Percentiles rank a stretch among this genome's conserved stretches.
Evolutionary conservation across 2,113 vertebrate species (phyloP).

Genomic region (Chaetodon auriga): DNA sequence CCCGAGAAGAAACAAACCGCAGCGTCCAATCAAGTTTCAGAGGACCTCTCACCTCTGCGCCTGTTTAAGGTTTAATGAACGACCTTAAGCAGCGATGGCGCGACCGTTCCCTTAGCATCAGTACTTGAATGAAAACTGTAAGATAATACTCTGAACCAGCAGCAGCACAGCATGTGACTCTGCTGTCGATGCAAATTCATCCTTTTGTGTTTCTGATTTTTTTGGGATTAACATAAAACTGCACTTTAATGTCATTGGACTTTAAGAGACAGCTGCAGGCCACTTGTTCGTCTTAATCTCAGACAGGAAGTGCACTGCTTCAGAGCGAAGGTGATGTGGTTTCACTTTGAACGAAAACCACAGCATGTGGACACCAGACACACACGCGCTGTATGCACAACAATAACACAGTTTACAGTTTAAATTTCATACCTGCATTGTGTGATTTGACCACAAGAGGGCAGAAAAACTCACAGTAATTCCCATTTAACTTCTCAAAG

Average conservation of each 20-base stretch:
- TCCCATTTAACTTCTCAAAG: too few species aligned
- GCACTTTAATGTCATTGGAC: neutral
- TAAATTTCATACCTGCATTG: neutral
- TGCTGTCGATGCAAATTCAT: neutral
- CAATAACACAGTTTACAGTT: neutral
- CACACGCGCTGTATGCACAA: neutral
- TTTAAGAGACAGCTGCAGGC: conserved; percentile 24
- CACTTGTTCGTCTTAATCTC: conserved; percentile 32
- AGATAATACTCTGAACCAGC: neutral
- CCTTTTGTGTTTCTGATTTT: too few species aligned
- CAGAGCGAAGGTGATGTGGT: neutral
- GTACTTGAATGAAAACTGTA: too few species aligned
- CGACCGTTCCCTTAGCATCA: neutral
- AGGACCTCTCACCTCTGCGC: too few species aligned
- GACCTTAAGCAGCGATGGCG: neutral
- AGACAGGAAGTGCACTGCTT: conserved; percentile 46
- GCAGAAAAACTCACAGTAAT: neutral
- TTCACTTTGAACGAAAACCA: neutral
- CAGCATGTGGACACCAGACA: conserved; percentile 33
- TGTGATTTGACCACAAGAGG: neutral
- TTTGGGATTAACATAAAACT: too few species aligned
- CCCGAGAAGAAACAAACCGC: conserved; percentile 7
- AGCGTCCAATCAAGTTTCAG: neutral
- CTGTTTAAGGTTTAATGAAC: neutral
- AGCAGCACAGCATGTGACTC: neutral